Conservation (phyloP, 2,888 invertebrate species). For the Muscina levida region DNA sequence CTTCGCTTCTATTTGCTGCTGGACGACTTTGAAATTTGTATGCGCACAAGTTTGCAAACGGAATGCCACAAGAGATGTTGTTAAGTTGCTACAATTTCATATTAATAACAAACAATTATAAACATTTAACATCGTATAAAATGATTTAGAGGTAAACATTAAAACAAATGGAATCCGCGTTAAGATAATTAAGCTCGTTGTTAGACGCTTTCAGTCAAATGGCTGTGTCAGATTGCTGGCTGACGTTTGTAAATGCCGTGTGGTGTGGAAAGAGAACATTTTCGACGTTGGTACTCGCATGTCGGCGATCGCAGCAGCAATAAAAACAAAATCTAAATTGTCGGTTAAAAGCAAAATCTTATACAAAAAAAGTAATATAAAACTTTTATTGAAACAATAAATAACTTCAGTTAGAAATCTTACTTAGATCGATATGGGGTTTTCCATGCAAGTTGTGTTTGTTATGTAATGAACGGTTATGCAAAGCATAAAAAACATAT, state of each 20-base stretch:
- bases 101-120: slow-evolving; percentile 54
- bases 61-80: slow-evolving; percentile 27
- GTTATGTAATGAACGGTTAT: too few species aligned
- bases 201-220: not conserved
- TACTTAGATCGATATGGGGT: not conserved
- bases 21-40: slow-evolving; percentile 27
- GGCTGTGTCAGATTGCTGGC: not conserved
- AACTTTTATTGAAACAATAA: slow-evolving; percentile 65
- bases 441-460: not conserved
- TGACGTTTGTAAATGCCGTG: too few species aligned
- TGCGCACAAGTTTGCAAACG: not conserved
- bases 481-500: too few species aligned
- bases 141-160: slow-evolving; percentile 48
- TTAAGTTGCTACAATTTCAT: slow-evolving; percentile 34
- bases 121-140: slow-evolving; percentile 45
- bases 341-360: slow-evolving; percentile 56
- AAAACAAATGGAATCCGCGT: slow-evolving; percentile 41
- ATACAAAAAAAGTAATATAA: slow-evolving; percentile 52
- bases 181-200: slow-evolving; percentile 45
- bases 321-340: slow-evolving; percentile 60
- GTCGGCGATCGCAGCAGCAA: slow-evolving; percentile 61
- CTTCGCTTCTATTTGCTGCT: not conserved
- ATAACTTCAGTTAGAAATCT: slow-evolving; percentile 43
- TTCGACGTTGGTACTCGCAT: slow-evolving; percentile 43
- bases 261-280: slow-evolving; percentile 50